Evolutionary conservation across 2,888 invertebrate species (phyloP).

Genomic region (Synergus umbraculus): DNA sequence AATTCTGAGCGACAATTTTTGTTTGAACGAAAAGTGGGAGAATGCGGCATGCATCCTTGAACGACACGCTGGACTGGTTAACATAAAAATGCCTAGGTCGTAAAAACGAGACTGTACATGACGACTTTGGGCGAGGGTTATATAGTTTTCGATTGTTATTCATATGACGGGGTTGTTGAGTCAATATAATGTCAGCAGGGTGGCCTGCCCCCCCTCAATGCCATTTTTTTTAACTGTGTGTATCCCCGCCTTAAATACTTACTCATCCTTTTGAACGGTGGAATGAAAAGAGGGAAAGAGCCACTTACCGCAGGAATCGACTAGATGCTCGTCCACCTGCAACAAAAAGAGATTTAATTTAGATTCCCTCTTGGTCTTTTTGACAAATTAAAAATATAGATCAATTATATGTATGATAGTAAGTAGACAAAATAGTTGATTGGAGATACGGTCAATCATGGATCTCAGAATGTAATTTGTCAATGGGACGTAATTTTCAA

Average conservation of each 20-base stretch:
- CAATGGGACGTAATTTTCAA: too few relatives aligned
- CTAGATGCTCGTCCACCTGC: constrained; percentile 58
- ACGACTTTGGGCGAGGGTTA: constrained; percentile 61
- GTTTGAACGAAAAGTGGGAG: constrained; percentile 55
- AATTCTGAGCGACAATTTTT: constrained; percentile 67
- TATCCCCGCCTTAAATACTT: constrained; percentile 58
- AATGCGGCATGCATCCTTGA: constrained; percentile 47
- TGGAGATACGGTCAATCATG: too few relatives aligned
- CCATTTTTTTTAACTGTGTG: constrained; percentile 41
- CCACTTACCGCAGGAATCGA: constrained; percentile 58
- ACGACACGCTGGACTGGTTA: constrained; percentile 62
- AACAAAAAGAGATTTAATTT: constrained; percentile 62
- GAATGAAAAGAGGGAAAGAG: constrained; percentile 58
- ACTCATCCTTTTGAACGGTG: constrained; percentile 57
- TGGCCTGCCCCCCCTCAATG: constrained; percentile 47
- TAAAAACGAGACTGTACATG: constrained; percentile 60
- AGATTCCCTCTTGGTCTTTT: constrained; percentile 44
- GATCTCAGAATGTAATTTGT: too few relatives aligned
- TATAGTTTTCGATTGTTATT: constrained; percentile 71
- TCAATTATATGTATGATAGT: too few relatives aligned
- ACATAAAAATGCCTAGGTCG: constrained; percentile 72
- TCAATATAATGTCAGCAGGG: constrained; percentile 62
- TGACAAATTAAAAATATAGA: too few relatives aligned
- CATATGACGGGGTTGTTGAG: constrained; percentile 61
- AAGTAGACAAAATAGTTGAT: too few relatives aligned